Evolutionary conservation across 2,113 vertebrate species (phyloP).

Genomic region (Smithornis capensis): DNA sequence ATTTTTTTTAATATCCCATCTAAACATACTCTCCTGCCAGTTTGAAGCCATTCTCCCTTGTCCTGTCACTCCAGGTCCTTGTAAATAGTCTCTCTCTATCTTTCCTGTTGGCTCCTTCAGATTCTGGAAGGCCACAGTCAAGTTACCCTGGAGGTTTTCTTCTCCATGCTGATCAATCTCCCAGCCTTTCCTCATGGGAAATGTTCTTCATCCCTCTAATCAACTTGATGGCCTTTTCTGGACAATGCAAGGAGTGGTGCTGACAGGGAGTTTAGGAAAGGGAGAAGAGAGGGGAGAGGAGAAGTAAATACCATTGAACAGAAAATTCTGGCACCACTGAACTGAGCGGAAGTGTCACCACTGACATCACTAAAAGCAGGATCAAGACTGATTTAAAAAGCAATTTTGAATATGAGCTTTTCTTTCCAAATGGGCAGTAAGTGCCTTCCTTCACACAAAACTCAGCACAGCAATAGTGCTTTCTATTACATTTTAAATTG

Average conservation of each 20-base stretch:
- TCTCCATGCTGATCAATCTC: accelerated
- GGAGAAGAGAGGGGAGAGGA: neutral
- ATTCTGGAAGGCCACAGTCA: accelerated
- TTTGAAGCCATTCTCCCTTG: neutral
- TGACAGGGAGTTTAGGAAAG: neutral
- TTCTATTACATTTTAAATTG: conserved; percentile 38
- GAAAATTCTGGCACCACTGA: neutral
- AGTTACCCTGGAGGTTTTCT: neutral
- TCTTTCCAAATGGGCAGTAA: conserved; percentile 37
- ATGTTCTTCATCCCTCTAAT: neutral
- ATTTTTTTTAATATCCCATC: neutral
- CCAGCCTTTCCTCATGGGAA: neutral
- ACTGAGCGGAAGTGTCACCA: neutral
- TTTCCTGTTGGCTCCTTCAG: neutral
- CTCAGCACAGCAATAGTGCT: neutral
- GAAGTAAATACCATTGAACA: neutral
- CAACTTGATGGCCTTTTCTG: neutral
- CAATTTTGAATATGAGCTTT: conserved; percentile 53
- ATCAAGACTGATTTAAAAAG: conserved; percentile 30
- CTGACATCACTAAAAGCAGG: conserved; percentile 20
- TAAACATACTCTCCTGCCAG: accelerated
- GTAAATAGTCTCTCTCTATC: accelerated
- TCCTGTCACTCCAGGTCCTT: neutral
- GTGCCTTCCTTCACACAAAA: neutral
- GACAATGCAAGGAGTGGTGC: neutral